Evolutionary conservation across 2,888 invertebrate genomes (phyloP).

Genomic region (Pemphredon lugubris): DNA sequence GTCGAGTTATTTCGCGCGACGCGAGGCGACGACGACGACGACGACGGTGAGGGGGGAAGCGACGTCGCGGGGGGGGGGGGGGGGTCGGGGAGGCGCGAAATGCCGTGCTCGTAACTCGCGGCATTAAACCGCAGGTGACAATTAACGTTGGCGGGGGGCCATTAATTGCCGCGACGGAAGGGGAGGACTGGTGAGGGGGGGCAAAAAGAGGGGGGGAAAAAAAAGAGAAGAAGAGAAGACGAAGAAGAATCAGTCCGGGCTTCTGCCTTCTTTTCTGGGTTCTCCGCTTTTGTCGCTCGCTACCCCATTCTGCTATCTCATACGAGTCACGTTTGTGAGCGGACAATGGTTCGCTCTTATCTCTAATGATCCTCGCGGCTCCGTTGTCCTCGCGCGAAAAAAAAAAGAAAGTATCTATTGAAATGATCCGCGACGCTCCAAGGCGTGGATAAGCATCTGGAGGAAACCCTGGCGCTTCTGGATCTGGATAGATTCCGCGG

Average conservation of each 20-base stretch:
- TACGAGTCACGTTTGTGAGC: conserved; percentile 54
- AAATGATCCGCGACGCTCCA: conserved; percentile 48
- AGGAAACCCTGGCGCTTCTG: conserved; percentile 26
- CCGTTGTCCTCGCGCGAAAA: conserved; percentile 39
- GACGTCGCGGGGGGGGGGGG: too few relatives aligned
- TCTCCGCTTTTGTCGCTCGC: conserved; percentile 30
- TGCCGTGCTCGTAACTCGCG: conserved; percentile 37
- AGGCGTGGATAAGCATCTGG: conserved; percentile 51
- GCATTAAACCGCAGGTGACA: conserved; percentile 53
- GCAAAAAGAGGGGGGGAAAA: neutral
- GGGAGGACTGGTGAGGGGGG: neutral
- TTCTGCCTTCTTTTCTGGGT: conserved; percentile 31
- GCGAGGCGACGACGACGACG: conserved; percentile 1
- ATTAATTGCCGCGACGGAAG: conserved; percentile 51
- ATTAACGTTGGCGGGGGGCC: conserved; percentile 52
- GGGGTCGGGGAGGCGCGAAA: conserved; percentile 25
- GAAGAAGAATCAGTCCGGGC: conserved; percentile 35
- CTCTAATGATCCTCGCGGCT: conserved; percentile 60
- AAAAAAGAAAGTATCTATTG: conserved; percentile 49
- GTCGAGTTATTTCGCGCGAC: conserved; percentile 4
- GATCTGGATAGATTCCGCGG: conserved; percentile 28
- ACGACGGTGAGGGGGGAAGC: too few relatives aligned
- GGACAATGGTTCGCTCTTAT: conserved; percentile 57
- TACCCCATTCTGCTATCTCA: conserved; percentile 44
- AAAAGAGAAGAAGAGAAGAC: conserved; percentile 7